Evolutionary conservation across 2,888 invertebrate species (phyloP).

Genomic region (Fissipunctia ypsillon): DNA sequence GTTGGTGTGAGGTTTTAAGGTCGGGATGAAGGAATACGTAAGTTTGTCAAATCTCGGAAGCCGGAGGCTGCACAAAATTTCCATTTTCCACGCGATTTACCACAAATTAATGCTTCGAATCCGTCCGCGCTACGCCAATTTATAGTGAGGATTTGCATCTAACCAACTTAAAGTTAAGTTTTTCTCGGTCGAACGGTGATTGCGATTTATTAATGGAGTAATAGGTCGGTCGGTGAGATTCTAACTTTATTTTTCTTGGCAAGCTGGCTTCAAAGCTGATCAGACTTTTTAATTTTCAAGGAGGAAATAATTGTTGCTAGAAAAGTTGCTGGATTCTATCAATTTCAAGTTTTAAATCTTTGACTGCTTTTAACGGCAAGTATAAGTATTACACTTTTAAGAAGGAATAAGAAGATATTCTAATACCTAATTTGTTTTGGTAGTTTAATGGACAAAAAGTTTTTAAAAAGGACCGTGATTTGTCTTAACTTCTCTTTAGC

Average conservation of each 20-base stretch:
- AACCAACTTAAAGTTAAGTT: constrained; percentile 74
- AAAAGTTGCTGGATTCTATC: background rate
- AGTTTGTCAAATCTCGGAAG: constrained; percentile 76
- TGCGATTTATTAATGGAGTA: constrained; percentile 71
- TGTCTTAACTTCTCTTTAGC: too few species aligned
- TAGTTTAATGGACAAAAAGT: too few species aligned
- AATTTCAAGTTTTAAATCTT: background rate
- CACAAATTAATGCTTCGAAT: constrained; percentile 89
- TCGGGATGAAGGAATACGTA: constrained; percentile 67
- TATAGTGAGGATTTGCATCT: constrained; percentile 86
- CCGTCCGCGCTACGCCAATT: constrained; percentile 87
- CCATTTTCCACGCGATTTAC: constrained; percentile 90
- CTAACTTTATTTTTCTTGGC: constrained; percentile 22
- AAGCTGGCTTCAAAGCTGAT: constrained; percentile 4
- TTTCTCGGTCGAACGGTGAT: constrained; percentile 76
- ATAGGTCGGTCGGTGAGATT: constrained; percentile 12
- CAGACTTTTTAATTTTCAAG: background rate
- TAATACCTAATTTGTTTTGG: too few species aligned
- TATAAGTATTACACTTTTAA: too few species aligned
- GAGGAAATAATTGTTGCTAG: background rate
- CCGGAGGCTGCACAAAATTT: constrained; percentile 89
- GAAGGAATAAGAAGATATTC: too few species aligned
- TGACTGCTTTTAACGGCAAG: background rate
- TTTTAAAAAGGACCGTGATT: too few species aligned
- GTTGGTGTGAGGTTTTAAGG: constrained; percentile 24